phyloP scores from a whole-genome alignment of 2,113 vertebrate genomes.

The Passer domesticus region DNA sequence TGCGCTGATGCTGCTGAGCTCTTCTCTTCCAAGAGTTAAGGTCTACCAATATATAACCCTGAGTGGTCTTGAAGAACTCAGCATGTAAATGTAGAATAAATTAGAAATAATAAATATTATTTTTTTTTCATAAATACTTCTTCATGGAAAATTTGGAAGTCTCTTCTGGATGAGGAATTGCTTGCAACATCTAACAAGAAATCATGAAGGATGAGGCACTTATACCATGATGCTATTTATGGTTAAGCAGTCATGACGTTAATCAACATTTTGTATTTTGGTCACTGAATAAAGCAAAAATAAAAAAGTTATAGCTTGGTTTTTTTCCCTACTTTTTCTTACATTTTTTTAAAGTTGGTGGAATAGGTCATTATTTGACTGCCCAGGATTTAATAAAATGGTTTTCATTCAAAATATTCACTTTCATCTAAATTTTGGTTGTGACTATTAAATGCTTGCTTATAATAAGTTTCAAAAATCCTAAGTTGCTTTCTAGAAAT shows the following conservation, averaged over 20 bases:
- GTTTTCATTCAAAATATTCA: not conserved
- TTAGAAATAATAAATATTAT: not conserved
- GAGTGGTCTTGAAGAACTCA: not conserved
- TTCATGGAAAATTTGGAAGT: not conserved
- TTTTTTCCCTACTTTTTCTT: not conserved
- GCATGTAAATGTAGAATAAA: not conserved
- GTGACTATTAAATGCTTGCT: not conserved
- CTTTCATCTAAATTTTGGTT: not conserved
- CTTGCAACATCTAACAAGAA: not conserved
- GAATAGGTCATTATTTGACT: not conserved
- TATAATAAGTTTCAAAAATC: not conserved
- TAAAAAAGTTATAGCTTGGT: not conserved
- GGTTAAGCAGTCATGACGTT: not conserved
- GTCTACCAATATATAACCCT: not conserved
- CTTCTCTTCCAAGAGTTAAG: not conserved
- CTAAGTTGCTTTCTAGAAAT: not conserved
- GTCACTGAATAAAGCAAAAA: not conserved
- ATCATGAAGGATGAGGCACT: not conserved
- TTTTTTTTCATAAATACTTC: not conserved
- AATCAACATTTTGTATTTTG: not conserved
- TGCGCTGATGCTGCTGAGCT: not conserved
- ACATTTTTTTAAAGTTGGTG: not conserved
- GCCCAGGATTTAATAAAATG: not conserved
- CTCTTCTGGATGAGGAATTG: not conserved
- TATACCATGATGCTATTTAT: not conserved